Evolutionary conservation across 2,113 vertebrate genomes (phyloP).

Genomic region (Tiliqua scincoides): DNA sequence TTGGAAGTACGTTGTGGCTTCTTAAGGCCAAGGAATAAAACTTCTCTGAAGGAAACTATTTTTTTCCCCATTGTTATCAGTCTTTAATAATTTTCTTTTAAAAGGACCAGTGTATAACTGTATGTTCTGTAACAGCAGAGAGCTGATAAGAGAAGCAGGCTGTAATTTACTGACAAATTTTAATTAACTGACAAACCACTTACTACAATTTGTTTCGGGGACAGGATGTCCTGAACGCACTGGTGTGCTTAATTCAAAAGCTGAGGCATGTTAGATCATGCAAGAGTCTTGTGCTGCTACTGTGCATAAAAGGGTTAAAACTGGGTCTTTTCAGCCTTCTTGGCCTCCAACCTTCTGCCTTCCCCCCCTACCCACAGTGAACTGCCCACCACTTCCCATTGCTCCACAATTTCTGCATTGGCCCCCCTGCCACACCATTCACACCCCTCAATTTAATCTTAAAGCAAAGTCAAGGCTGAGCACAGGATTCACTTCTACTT

Average conservation of each 20-base stretch:
- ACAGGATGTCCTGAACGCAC: neutral
- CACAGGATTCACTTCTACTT: neutral
- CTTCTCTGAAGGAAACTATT: neutral
- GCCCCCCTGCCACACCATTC: neutral
- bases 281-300: neutral
- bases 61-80: neutral
- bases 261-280: neutral
- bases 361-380: too few species aligned
- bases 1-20: neutral
- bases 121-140: neutral
- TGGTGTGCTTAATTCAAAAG: neutral
- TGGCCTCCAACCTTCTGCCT: neutral
- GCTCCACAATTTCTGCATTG: neutral
- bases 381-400: neutral
- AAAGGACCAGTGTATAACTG: neutral
- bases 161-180: neutral
- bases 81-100: neutral
- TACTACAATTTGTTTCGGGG: neutral
- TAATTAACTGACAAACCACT: neutral
- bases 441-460: neutral
- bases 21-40: neutral
- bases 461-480: neutral
- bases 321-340: rapidly evolving
- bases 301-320: neutral
- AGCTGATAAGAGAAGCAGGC: constrained; percentile 23